phyloP scores from a whole-genome alignment of 2,113 vertebrate genomes.

The Oxygymnocypris stewartii region DNA sequence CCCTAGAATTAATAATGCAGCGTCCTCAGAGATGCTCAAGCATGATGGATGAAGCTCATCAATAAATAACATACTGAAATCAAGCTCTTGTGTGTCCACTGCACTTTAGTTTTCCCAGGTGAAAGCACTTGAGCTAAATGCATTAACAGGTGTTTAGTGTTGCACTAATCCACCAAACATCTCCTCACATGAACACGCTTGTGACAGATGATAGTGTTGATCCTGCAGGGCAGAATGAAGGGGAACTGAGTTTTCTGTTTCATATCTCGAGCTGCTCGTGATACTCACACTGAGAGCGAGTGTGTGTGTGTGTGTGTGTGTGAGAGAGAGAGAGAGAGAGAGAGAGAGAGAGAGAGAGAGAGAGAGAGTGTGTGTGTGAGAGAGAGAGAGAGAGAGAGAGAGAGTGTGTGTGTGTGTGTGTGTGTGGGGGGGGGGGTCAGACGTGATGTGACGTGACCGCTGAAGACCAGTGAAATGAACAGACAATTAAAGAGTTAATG shows the following conservation, averaged over 20 bases:
- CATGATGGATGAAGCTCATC: conserved; percentile 24
- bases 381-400: no score
- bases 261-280: neutral
- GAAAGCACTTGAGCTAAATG: neutral
- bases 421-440: neutral
- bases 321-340: no score
- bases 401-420: no score
- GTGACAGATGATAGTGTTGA: neutral
- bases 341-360: no score
- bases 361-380: no score
- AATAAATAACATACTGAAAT: neutral
- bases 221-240: neutral
- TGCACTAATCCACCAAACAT: neutral
- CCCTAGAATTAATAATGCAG: conserved; percentile 43
- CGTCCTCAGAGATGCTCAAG: neutral
- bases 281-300: neutral
- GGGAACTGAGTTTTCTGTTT: neutral
- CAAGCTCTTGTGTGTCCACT: neutral
- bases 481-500: no score
- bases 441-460: no score
- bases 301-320: neutral
- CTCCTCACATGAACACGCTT: neutral
- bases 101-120: neutral
- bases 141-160: neutral
- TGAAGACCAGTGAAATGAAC: no score